Conservation (phyloP, 2,113 vertebrate species). For the Odocoileus hemionus region DNA sequence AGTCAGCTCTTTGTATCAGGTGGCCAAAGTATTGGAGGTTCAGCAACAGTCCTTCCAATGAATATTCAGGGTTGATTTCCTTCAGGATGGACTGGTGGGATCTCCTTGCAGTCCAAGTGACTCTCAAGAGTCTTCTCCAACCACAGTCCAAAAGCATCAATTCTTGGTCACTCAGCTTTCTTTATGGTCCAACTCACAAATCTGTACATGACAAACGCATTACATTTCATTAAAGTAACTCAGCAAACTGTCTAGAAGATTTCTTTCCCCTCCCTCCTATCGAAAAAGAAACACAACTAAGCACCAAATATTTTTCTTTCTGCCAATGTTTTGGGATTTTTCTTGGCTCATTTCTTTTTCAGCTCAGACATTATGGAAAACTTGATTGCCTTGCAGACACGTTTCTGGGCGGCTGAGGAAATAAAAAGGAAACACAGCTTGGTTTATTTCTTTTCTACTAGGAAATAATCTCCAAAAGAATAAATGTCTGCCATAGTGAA, state of each 20-base stretch:
- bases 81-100: not conserved
- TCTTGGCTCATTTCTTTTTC: slow-evolving; percentile 52
- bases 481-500: not conserved
- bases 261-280: not conserved
- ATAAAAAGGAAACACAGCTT: slow-evolving; percentile 12
- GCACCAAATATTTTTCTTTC: slow-evolving; percentile 46
- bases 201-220: not conserved
- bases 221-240: slow-evolving; percentile 65
- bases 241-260: slow-evolving; percentile 23
- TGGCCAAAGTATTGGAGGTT: not conserved
- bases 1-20: not conserved
- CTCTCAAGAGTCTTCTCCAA: not conserved
- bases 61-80: not conserved
- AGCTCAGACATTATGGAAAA: slow-evolving; percentile 53
- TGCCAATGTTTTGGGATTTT: slow-evolving; percentile 52
- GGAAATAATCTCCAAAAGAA: slow-evolving; percentile 32
- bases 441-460: slow-evolving; percentile 29
- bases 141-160: not conserved
- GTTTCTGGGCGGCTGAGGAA: slow-evolving; percentile 48
- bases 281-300: slow-evolving; percentile 24
- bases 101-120: not conserved
- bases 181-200: not conserved
- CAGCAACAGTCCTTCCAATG: not conserved
- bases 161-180: not conserved
- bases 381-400: slow-evolving; percentile 34